A percentile compares a stretch with the other conserved stretches of the same genome.
These are phyloP conservation scores for Sebastes taczanowskii DNA, from an alignment of 2,797 vertebrate species.

Conservation along the genomic window DNA sequence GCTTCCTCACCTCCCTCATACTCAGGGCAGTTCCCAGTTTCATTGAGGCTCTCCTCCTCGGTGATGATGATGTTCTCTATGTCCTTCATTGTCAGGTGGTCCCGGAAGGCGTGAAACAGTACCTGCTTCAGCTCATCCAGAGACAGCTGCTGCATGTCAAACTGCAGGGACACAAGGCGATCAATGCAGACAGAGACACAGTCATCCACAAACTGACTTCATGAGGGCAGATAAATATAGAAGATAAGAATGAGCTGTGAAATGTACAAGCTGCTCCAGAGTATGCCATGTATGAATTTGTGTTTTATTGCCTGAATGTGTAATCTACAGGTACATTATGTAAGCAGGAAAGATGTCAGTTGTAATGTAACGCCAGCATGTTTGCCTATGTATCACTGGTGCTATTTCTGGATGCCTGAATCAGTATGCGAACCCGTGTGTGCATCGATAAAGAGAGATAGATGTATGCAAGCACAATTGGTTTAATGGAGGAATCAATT, in stretches of 20 bases:
- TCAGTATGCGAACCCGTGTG: slow-evolving; percentile 37
- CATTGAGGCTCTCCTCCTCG: slow-evolving; percentile 97
- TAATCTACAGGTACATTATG: neutral
- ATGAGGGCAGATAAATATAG: slow-evolving; percentile 31
- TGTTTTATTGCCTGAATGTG: neutral
- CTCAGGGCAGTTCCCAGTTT: slow-evolving; percentile 96
- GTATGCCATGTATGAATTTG: neutral
- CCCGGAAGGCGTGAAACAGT: slow-evolving; percentile 96
- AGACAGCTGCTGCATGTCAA: slow-evolving; percentile 99
- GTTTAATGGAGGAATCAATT: slow-evolving; percentile 14
- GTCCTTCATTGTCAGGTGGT: slow-evolving; percentile 99
- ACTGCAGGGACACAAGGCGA: slow-evolving; percentile 82
- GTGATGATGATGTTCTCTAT: slow-evolving; percentile 99
- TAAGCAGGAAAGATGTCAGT: neutral
- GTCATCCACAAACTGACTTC: slow-evolving; percentile 35
- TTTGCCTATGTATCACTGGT: slow-evolving; percentile 11
- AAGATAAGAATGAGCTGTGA: slow-evolving; percentile 14
- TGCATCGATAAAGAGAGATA: neutral
- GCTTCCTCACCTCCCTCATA: slow-evolving; percentile 90
- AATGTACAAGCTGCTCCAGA: slow-evolving; percentile 6
- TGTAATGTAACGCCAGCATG: slow-evolving; percentile 31
- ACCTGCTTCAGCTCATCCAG: slow-evolving; percentile 99
- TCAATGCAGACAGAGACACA: slow-evolving; percentile 56
- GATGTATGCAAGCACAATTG: neutral
- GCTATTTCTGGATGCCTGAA: slow-evolving; percentile 43